A percentile compares a stretch with the other conserved stretches of the same genome.
Conservation (phyloP, 2,797 vertebrate species). For the Argyrosomus regius region DNA sequence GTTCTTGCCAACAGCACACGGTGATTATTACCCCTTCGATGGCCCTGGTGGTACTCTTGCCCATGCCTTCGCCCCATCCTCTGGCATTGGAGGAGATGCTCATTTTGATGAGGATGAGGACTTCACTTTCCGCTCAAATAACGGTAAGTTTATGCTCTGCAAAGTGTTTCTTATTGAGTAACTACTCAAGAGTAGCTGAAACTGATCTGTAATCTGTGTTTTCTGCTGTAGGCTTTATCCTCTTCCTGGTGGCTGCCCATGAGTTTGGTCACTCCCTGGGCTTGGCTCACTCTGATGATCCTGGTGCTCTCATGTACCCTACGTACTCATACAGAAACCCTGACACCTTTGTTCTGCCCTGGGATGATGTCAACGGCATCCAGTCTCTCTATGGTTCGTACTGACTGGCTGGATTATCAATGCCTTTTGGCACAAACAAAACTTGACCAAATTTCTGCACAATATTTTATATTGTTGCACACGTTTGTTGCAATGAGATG, state of each 20-base stretch:
- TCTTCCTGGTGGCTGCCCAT: constrained; percentile 85
- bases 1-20: constrained; percentile 82
- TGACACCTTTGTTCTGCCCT: constrained; percentile 71
- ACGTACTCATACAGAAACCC: constrained; percentile 74
- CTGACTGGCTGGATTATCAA: not conserved
- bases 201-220: not conserved
- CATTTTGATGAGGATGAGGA: constrained; percentile 92
- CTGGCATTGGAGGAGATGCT: constrained; percentile 88
- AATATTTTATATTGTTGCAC: not conserved
- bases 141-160: constrained; percentile 59
- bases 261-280: constrained; percentile 87
- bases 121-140: constrained; percentile 81
- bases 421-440: not conserved
- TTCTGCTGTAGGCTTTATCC: constrained; percentile 70
- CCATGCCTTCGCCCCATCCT: constrained; percentile 87
- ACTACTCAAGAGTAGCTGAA: not conserved
- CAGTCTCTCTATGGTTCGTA: constrained; percentile 83
- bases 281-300: constrained; percentile 79
- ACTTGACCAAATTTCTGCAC: not conserved
- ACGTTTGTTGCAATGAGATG: not conserved
- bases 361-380: constrained; percentile 82
- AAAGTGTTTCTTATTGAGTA: not conserved
- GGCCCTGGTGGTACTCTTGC: constrained; percentile 84
- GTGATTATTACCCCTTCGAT: constrained; percentile 88
- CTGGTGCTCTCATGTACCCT: constrained; percentile 82